Conservation (phyloP, 2,888 invertebrate genomes). For the Doris montereyensis region DNA sequence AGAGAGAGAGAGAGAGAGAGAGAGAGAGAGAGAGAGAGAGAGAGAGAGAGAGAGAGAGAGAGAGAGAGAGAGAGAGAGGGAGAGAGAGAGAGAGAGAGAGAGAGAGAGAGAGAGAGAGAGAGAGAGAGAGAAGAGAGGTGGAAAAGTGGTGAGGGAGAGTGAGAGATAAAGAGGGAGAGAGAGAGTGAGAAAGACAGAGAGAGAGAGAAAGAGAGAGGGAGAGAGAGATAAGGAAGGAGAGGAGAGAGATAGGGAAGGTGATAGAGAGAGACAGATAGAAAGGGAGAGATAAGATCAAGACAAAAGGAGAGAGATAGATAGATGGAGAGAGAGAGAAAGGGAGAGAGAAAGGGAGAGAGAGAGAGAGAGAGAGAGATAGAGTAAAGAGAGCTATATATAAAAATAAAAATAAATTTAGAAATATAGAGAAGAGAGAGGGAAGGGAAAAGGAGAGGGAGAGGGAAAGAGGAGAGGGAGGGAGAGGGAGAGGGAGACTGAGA, state of each 20-base stretch:
- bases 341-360: not conserved
- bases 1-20: not conserved
- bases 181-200: not conserved
- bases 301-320: not conserved
- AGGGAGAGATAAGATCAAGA: not conserved
- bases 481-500: conserved; percentile 1
- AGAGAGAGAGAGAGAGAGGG: not conserved
- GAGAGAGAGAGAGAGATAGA: not conserved
- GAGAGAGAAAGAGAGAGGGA: not conserved
- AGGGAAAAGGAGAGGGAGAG: conserved; percentile 5
- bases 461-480: conserved; percentile 10
- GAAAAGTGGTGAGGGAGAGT: not conserved
- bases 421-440: not conserved
- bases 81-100: not conserved
- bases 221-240: not conserved
- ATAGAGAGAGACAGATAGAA: too few species aligned
- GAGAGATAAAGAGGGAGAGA: not conserved
- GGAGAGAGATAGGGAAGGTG: not conserved
- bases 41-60: not conserved
- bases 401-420: not conserved
- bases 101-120: not conserved
- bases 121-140: not conserved
- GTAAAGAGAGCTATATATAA: not conserved
- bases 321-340: not conserved
- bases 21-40: not conserved